phyloP scores from a whole-genome alignment of 2,888 invertebrate species.

The Drosophila anomelani region DNA sequence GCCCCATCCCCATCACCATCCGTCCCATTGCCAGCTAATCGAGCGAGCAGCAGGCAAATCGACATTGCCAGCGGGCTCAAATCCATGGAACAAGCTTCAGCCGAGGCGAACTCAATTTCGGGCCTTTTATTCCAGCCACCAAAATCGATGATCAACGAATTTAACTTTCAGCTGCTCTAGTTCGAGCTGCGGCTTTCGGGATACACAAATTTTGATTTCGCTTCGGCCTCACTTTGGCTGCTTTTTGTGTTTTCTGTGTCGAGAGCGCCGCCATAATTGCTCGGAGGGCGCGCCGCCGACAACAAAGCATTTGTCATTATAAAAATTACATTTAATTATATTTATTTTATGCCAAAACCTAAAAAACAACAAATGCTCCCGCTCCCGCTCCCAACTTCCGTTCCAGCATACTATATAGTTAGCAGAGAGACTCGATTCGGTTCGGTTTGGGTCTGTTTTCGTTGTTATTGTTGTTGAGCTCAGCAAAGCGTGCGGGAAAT shows the following conservation, averaged over 20 bases:
- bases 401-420: conserved; percentile 43
- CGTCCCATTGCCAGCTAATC: conserved; percentile 39
- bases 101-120: conserved; percentile 14
- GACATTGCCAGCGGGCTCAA: conserved; percentile 39
- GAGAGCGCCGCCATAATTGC: conserved; percentile 32
- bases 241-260: conserved; percentile 11
- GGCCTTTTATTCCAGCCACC: conserved; percentile 24
- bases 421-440: conserved; percentile 40
- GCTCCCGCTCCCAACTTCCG: conserved; percentile 72
- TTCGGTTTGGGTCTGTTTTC: conserved; percentile 16
- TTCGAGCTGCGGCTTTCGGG: conserved; percentile 18
- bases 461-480: conserved; percentile 45
- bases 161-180: conserved; percentile 29
- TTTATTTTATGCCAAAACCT: conserved; percentile 54
- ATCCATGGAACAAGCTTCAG: background rate
- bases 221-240: conserved; percentile 5
- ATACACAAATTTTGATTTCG: conserved; percentile 45
- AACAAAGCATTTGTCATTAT: conserved; percentile 74
- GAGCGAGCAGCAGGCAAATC: conserved; percentile 42
- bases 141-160: conserved; percentile 42
- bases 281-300: conserved; percentile 25
- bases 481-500: conserved; percentile 80
- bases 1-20: background rate
- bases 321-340: conserved; percentile 80
- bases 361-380: conserved; percentile 56